A percentile compares a stretch with the other conserved stretches of the same genome.
Evolutionary conservation across 2,113 vertebrate species (phyloP).

Genomic region (Arothron firmamentum): DNA sequence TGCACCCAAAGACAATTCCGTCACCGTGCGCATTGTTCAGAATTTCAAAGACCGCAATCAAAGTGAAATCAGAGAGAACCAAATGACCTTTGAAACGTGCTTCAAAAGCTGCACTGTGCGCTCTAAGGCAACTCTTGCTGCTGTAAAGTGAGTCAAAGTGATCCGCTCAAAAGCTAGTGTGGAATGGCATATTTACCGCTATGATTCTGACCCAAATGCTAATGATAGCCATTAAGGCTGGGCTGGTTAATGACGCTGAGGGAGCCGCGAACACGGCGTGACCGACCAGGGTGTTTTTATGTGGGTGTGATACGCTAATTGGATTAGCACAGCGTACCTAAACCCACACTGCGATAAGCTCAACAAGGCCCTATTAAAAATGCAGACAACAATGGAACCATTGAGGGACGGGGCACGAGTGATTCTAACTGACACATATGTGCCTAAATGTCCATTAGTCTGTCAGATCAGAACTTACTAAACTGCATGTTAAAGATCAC

Average conservation of each 20-base stretch:
- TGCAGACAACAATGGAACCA: conserved; percentile 47
- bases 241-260: conserved; percentile 56
- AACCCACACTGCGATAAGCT: conserved; percentile 71
- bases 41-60: conserved; percentile 31
- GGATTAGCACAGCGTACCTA: conserved; percentile 73
- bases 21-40: conserved; percentile 2
- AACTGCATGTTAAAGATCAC: too few species aligned
- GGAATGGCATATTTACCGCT: conserved; percentile 46
- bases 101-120: conserved; percentile 23
- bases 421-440: conserved; percentile 23
- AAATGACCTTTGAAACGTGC: conserved; percentile 31
- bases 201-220: conserved; percentile 62
- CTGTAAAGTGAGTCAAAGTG: conserved; percentile 46
- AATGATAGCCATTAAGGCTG: conserved; percentile 66
- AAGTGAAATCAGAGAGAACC: conserved; percentile 27
- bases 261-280: conserved; percentile 57
- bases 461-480: not conserved
- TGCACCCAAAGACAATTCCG: conserved; percentile 38
- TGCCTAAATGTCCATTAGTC: conserved; percentile 6
- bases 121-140: conserved; percentile 33
- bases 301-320: conserved; percentile 64
- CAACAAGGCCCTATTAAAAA: conserved; percentile 63
- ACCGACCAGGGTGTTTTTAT: conserved; percentile 64
- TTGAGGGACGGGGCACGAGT: conserved; percentile 9
- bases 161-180: conserved; percentile 38